Base-by-base conservation (phyloP, 2,888 invertebrate genomes). In the Chrysodeixis includens region DNA sequence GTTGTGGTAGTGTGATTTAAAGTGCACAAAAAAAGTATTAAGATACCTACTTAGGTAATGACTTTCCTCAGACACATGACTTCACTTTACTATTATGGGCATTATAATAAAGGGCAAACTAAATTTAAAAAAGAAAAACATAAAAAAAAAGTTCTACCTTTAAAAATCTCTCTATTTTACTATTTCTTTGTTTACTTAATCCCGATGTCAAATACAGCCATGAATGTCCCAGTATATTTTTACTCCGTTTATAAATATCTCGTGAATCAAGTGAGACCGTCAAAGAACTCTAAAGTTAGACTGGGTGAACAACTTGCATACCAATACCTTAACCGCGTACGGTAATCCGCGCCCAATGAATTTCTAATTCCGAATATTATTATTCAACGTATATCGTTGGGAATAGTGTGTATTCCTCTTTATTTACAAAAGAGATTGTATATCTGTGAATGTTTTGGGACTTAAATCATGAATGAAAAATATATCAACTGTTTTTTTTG, bases 321-420 rank as follows among this genome's bases (percentile, higher is more conserved):
- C 86, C 85, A 86, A 89, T 86, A 85, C 79, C 82, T 83, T 78
- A 62, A 69, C 74, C 71, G 75, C 69, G 76, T 76, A 78, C 81
- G 79, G 76, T 85, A 85, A 88, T 86, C 82, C 79, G 59, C 69
- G 77, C 82, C 75, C 74, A 79, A 79, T 85, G 83, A 84, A 87
- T 86, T 82, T 81, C 82, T 84, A 86, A 86, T 86, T 85, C 78
- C 69, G 56, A 79, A 76, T 78, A 70, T 56, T 64, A 64, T 57
- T 66, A 69, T 72, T 77, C 64, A 30, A 65, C n/a, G 55, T 67
- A 69, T 66, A 62, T 59, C 53, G 55, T 7, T 55, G 49, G 56
- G 65, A 65, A 59, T 75, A 70, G 68, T 68, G 66, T 62, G 30
- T 65, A 40, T 32, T 55, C 59, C 60, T 54, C 44, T 66, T 63